Base-by-base conservation (phyloP, 1,140 invertebrate genomes). In the Drosophila arawakana region DNA sequence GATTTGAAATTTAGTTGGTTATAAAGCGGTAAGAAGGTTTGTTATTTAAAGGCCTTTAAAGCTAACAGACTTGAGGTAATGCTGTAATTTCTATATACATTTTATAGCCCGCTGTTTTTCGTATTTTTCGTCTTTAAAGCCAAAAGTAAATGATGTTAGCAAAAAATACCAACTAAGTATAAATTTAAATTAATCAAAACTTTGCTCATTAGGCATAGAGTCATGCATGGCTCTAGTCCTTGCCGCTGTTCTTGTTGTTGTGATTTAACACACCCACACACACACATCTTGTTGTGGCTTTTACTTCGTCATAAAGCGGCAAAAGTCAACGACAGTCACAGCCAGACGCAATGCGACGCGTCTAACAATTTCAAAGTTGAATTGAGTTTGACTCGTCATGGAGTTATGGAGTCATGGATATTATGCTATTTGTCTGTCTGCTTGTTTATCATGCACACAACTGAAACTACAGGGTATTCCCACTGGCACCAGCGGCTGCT, bases 321-420 rank as follows among this genome's bases (percentile, higher is more conserved):
- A 83, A 73, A 77, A 74, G 80, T 86, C 82, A 86, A 62, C 49
- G 65, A 57, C 65, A 81, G 80, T 70, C 76, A 76, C 65, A 71
- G 73, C 13, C 71, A 46, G 55, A 63, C 39, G 50, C 49, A 8
- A 25, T 43, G 34, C 30, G 52, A 37, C 25, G 62, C 15, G 10
- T 11, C 44, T 10, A 77, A 86, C 80, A 88, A 88, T 86, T 79
- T 80, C 68, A 83, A 82, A 86, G 80, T 86, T 83, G 82, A 88
- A 86, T 86, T 86, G 82, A 86, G 83, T 80, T 86, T 80, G 68
- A 41, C 35, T 37, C 9, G 7, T 52, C 9, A 7, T 10, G 18
- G 4, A 7, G 2, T 30, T 6, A 30, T 30, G 25, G 25, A 7
- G 2, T 30, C 25, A 30, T 30, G 25, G 25, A 7, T 0, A 15